Conservation (phyloP, 2,797 vertebrate species). For the Linurgus olivaceus region DNA sequence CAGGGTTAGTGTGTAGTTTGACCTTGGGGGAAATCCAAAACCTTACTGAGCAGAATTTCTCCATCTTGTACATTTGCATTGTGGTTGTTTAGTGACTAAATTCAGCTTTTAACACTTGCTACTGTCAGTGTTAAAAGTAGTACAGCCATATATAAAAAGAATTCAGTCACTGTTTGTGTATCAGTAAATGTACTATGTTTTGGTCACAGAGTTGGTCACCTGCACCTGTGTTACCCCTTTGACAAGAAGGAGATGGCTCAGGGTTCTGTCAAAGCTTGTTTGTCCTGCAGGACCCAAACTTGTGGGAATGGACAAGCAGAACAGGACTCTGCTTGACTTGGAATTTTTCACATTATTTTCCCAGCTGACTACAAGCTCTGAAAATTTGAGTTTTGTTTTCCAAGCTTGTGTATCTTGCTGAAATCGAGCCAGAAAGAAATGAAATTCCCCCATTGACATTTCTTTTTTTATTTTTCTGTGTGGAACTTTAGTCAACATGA, state of each 20-base stretch:
- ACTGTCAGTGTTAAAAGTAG: neutral
- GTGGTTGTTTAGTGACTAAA: constrained; percentile 1
- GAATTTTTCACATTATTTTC: neutral
- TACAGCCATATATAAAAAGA: neutral
- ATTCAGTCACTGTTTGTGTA: neutral
- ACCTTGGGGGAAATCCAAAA: neutral
- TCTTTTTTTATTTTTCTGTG: neutral
- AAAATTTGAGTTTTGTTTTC: neutral
- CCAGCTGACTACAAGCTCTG: neutral
- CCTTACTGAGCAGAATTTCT: neutral
- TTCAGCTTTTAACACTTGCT: neutral
- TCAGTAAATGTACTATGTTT: neutral
- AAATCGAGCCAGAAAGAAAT: neutral
- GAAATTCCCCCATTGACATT: neutral
- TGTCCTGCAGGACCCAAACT: neutral
- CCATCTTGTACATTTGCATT: neutral
- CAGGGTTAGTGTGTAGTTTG: neutral
- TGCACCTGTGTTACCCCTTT: neutral
- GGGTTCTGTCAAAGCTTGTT: neutral
- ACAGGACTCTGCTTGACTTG: neutral
- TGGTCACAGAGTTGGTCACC: neutral
- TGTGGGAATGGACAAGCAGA: neutral
- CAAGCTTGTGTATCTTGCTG: neutral
- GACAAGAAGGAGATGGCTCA: neutral
- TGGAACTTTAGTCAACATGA: neutral